Base-by-base conservation (phyloP, 64 coral and sea anemone species). In the Porites lutea region DNA sequence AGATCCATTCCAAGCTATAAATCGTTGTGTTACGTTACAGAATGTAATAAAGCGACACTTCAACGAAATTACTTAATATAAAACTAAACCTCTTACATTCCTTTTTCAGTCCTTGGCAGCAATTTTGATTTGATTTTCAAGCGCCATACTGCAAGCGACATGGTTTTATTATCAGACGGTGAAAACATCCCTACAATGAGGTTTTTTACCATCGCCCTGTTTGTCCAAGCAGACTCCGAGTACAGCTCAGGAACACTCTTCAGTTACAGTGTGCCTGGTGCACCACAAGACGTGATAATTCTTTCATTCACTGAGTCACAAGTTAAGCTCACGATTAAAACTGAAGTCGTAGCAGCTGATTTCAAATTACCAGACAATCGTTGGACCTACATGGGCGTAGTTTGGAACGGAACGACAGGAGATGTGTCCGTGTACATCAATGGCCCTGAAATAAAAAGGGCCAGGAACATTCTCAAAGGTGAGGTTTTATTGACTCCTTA, bases 61-160 rank as follows among this genome's bases (percentile, higher is more conserved):
- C 10, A 21, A 66, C 4, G 18, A 66, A 66, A 66, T 4, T 18
- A 57, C 14, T 52, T 52, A 69, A 22, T 18, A 16, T 68, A 21
- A 7, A 70, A 23, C 10, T 22, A 3, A 13, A 86, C 15, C 46
- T 43, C 18, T 2, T 59, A 52, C 14, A 80, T 88, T 12, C 81
- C 57, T 54, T 7, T 44, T 86, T 61, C 85, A 93, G 92, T 88
- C 79, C 77, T 93, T 61, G 77, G 77, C 6, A 80, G 86, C 54
- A 88, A 93, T 68, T 93, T 88, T 80, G 92, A 93, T 55, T 52
- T 93, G 2, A 59, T 80, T 37, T 93, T 93, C 65, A 75, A 59
- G 19, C 83, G 69, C 13, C 87, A 88, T 53, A 82, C 64, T 11
- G 71, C 52, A 11, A 78, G 37, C 69, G 92, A 93, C 85, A 88